These are phyloP conservation scores for Pterocles orientalis DNA, from an alignment of 2,113 vertebrate species.

Conservation along the genomic window DNA sequence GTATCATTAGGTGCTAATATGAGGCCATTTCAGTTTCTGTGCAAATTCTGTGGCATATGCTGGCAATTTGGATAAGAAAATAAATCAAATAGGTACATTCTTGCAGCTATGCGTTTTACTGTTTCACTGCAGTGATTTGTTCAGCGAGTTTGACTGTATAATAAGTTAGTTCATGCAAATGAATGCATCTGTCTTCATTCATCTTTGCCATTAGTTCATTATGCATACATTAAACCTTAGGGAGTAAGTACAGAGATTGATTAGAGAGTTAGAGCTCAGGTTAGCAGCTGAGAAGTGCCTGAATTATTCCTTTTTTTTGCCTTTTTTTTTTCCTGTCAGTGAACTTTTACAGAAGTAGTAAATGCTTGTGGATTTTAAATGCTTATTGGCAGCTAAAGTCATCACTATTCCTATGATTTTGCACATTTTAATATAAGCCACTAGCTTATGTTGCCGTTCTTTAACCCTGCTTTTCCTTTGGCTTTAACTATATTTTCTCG, in stretches of 20 bases:
- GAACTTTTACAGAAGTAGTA: background rate
- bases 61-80: conserved; percentile 31
- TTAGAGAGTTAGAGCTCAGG: conserved; percentile 12
- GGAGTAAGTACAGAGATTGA: conserved; percentile 54
- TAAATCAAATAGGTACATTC: background rate
- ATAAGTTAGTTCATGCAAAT: conserved; percentile 60
- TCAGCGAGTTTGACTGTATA: conserved; percentile 41
- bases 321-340: background rate
- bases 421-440: conserved; percentile 15
- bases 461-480: background rate
- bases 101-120: background rate
- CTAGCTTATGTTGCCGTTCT: background rate
- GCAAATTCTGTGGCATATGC: background rate
- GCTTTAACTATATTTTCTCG: background rate
- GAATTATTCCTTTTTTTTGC: background rate
- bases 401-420: conserved; percentile 4
- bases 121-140: conserved; percentile 21
- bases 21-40: background rate
- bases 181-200: conserved; percentile 68
- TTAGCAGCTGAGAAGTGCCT: conserved; percentile 30
- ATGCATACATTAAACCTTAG: conserved; percentile 61
- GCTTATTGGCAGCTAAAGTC: conserved; percentile 6
- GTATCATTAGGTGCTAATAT: background rate
- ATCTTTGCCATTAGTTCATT: conserved; percentile 61
- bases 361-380: background rate